Conservation (phyloP, 2,113 vertebrate species). For the Ammodytes marinus region DNA sequence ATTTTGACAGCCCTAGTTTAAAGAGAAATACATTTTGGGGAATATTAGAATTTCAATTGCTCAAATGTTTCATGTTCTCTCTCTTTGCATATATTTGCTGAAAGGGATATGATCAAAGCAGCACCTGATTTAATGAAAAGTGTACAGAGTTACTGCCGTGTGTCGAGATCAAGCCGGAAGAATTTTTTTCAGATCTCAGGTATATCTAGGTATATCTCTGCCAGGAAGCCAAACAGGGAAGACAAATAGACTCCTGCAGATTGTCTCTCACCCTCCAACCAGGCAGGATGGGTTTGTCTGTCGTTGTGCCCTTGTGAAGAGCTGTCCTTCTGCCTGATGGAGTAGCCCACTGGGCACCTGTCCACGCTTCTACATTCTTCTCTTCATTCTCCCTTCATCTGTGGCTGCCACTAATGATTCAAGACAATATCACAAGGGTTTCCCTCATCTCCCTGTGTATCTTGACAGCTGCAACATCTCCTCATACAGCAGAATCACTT, state of each 20-base stretch:
- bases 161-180: neutral
- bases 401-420: neutral
- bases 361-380: conserved; percentile 6
- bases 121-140: neutral
- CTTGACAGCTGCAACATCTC: neutral
- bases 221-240: conserved; percentile 46
- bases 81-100: neutral
- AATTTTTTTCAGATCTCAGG: conserved; percentile 22
- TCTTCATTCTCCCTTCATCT: conserved; percentile 16
- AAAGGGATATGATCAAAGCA: neutral
- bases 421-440: conserved; percentile 4
- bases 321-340: conserved; percentile 30
- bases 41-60: conserved; percentile 16
- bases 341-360: conserved; percentile 18
- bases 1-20: no score
- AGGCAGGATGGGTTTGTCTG: conserved; percentile 27
- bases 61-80: neutral
- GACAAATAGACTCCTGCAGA: conserved; percentile 46
- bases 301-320: conserved; percentile 31
- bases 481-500: conserved; percentile 34
- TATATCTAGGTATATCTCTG: conserved; percentile 24
- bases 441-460: neutral
- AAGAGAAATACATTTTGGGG: neutral
- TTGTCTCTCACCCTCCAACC: neutral
- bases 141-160: neutral